Evolutionary conservation across 2,797 vertebrate species (phyloP), one percentile per base, ranked within the genome.

Genomic region (Anabas testudineus): DNA sequence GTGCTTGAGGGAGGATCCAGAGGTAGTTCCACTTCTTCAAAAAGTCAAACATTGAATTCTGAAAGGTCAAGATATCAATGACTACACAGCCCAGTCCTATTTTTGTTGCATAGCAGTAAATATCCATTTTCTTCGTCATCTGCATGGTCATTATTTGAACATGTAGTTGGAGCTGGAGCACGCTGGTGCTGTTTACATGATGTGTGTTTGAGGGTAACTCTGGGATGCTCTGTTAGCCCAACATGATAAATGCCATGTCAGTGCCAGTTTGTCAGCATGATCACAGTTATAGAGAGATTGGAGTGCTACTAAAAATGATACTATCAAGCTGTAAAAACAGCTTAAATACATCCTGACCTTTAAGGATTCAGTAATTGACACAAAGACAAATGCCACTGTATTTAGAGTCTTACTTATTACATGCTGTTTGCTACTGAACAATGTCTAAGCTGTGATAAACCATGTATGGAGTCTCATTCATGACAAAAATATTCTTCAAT

Each of bases 71-170:
- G 24, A 76, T 56, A 34, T 55, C 28, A 21, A 5, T 32, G 57
- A 13, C 49, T 46, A 15, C 1, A 34, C 34, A 19, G 32, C 18
- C 13, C 28, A 42, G 37, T 45, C 4, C 26, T 47, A 14, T 45
- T 49, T 34, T 32, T 71, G 57, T 76, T 76, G 80, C 80, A 77
- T 78, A 82, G 76, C 54, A 76, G 62, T 16, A 42, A 42, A 42
- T 42, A 18, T 18, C 39, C 39, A 18, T 7, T 5, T 54, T 39
- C 4, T 21, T 53, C 60, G 43, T 28, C 16, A 21, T 14, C 8
- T 18, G 45, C 16, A 10, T 16, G 37, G 18, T 14, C 26, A 15
- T 63, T 49, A 13, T 32, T 36, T 52, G 32, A 36, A 36, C 34
- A 28, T 37, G 18, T 18, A 2, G 13, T 37, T 18, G 46, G 41